Evolutionary conservation across 1,140 invertebrate genomes (phyloP), one percentile per base, ranked within the genome.

Genomic region (Gryllus bimaculatus): DNA sequence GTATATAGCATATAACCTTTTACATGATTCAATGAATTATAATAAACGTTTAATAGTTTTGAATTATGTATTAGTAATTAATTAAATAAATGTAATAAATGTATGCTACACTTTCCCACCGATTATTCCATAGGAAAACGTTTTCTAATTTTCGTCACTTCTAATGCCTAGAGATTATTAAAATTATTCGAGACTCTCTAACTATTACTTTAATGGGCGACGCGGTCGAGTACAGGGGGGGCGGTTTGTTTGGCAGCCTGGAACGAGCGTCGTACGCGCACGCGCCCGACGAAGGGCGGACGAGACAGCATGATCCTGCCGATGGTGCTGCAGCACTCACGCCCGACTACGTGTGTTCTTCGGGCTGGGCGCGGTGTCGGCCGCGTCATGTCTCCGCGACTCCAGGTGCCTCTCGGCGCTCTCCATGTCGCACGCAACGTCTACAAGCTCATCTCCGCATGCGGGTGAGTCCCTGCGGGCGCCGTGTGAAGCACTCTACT

Each of bases 381-480:
- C 97, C 7, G 97, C 13, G 97, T 98, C 47, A 98, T 99, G 97
- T 98, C 48, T 99, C 97, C 6, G 97, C 0, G 98, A 99, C 86
- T 99, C 97, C 73, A 98, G 96, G 95, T 99, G 47, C n/a, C 89
- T 99, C 12, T 98, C 96, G n/a, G 97, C 98, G 6, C 95, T 95
- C 81, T 98, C 96, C 20, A 99, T 99, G 97, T 99, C 86, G 96
- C 98, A 78, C 91, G 96, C 84, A 99, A 99, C 86, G 94, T 99
- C 80, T 99, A 98, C 90, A 97, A 96, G 87, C 90, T 98, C 83
- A 96, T 98, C 84, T 97, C 87, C 88, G 96, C 81, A 96, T 97
- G 87, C 92, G 93, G 86, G 93, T 94, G 85, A 88, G 88, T 84
- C 2, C 10, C 48, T 3, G 1, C 78, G 21, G n/a, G 12, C 26